Evolutionary conservation across 2,113 vertebrate species (phyloP).

Genomic region (Periophthalmus modestus): DNA sequence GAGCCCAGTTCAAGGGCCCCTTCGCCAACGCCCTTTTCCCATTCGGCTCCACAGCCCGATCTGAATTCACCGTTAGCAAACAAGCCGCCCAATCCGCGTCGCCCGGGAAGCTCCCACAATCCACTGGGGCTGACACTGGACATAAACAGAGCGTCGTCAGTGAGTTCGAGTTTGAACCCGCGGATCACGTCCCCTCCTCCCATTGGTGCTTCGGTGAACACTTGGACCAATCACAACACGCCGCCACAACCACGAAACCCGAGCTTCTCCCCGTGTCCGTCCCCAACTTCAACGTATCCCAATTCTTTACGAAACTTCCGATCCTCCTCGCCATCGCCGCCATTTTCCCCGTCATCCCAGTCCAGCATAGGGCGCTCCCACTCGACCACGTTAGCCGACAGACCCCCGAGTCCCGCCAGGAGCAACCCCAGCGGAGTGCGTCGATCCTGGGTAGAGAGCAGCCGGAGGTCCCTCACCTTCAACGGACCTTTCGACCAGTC

Average conservation of each 20-base stretch:
- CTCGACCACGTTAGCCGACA: constrained; percentile 51
- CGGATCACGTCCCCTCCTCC: constrained; percentile 70
- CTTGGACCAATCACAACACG: constrained; percentile 63
- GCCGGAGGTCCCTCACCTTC: constrained; percentile 41
- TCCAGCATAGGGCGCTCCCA: constrained; percentile 50
- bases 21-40: constrained; percentile 65
- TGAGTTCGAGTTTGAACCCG: constrained; percentile 56
- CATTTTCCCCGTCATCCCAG: constrained; percentile 14
- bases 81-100: constrained; percentile 72
- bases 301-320: constrained; percentile 25
- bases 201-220: constrained; percentile 68
- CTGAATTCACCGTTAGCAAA: constrained; percentile 52
- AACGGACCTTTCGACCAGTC: constrained; percentile 36
- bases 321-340: constrained; percentile 38
- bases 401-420: constrained; percentile 43
- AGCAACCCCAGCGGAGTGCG: constrained; percentile 20
- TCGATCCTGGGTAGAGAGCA: constrained; percentile 53
- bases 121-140: constrained; percentile 68
- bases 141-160: constrained; percentile 51
- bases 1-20: constrained; percentile 80
- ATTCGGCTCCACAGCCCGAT: constrained; percentile 55
- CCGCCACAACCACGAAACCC: constrained; percentile 65
- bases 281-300: constrained; percentile 21
- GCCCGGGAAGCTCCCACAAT: constrained; percentile 49
- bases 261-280: constrained; percentile 31